phyloP scores from a whole-genome alignment of 30 jellyfish, hydroid and myxozoan genomes.

The Aurelia coerulea region DNA sequence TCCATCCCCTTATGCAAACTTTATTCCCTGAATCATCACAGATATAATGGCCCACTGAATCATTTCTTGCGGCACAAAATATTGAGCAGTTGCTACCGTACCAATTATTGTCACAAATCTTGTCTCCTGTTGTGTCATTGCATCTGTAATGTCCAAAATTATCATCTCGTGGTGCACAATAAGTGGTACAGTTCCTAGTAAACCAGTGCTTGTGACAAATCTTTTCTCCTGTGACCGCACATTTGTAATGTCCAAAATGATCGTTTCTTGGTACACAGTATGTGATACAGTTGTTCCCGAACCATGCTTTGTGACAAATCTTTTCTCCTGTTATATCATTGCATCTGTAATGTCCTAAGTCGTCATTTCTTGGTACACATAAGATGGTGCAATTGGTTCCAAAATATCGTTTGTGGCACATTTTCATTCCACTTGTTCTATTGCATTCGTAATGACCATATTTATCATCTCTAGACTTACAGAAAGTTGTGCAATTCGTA shows the following conservation, averaged over 20 bases:
- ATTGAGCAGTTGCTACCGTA: slow-evolving; percentile 51
- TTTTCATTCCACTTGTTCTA: not conserved
- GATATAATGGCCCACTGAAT: slow-evolving; percentile 32
- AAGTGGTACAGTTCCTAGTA: slow-evolving; percentile 39
- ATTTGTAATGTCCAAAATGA: slow-evolving; percentile 1
- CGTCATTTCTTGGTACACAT: slow-evolving; percentile 1
- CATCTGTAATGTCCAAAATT: slow-evolving; percentile 39
- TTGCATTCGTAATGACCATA: slow-evolving; percentile 11
- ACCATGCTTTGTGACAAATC: not conserved
- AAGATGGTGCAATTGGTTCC: slow-evolving; percentile 5
- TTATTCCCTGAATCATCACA: not conserved
- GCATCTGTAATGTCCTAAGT: slow-evolving; percentile 1
- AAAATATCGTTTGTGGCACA: slow-evolving; percentile 3
- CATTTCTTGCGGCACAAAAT: slow-evolving; percentile 26
- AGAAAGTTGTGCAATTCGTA: slow-evolving; percentile 16
- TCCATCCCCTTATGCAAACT: slow-evolving; percentile 10
- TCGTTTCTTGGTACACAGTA: not conserved
- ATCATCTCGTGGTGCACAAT: slow-evolving; percentile 27
- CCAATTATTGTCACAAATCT: slow-evolving; percentile 33
- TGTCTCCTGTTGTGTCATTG: not conserved
- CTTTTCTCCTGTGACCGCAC: slow-evolving; percentile 12
- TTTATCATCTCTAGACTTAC: slow-evolving; percentile 7
- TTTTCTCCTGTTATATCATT: slow-evolving; percentile 2
- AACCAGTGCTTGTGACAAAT: slow-evolving; percentile 40
- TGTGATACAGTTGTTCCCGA: slow-evolving; percentile 9